Percentiles rank a stretch among this genome's conserved stretches.
phyloP scores from a whole-genome alignment of 2,888 invertebrate species.

The Lomographa bimaculata region DNA sequence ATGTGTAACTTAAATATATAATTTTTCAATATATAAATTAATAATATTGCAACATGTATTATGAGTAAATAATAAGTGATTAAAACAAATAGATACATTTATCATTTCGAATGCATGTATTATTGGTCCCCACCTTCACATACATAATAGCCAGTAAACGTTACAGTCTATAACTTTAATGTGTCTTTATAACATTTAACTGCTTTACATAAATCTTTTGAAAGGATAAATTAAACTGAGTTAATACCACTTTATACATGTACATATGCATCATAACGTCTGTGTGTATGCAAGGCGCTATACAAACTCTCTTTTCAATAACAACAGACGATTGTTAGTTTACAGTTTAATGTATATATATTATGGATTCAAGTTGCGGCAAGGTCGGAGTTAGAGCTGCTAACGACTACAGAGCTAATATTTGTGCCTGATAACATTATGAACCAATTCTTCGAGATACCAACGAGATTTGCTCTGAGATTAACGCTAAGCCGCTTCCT shows the following conservation, averaged over 20 bases:
- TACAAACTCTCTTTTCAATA: conserved; percentile 51
- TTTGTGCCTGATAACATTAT: conserved; percentile 79
- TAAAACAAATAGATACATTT: too few relatives aligned
- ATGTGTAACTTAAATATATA: too few relatives aligned
- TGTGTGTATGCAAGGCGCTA: conserved; percentile 10
- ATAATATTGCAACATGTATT: too few relatives aligned
- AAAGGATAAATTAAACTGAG: too few relatives aligned
- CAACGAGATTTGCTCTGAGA: conserved; percentile 77
- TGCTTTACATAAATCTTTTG: conserved; percentile 10
- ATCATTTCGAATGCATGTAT: too few relatives aligned
- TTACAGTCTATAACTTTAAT: too few relatives aligned
- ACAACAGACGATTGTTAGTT: conserved; percentile 51
- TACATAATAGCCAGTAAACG: too few relatives aligned
- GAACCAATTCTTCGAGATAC: conserved; percentile 76
- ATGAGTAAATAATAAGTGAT: too few relatives aligned
- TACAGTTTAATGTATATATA: conserved; percentile 56
- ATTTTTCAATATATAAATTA: too few relatives aligned
- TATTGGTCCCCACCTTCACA: too few relatives aligned
- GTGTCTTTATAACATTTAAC: too few relatives aligned
- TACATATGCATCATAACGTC: conserved; percentile 18
- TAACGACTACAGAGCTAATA: conserved; percentile 71
- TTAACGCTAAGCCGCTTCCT: conserved; percentile 68
- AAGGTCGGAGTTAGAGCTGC: conserved; percentile 66
- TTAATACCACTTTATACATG: too few relatives aligned
- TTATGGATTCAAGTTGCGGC: conserved; percentile 55